Conservation (phyloP, 2,797 vertebrate genomes). For the Schizopygopsis pylzovi region DNA sequence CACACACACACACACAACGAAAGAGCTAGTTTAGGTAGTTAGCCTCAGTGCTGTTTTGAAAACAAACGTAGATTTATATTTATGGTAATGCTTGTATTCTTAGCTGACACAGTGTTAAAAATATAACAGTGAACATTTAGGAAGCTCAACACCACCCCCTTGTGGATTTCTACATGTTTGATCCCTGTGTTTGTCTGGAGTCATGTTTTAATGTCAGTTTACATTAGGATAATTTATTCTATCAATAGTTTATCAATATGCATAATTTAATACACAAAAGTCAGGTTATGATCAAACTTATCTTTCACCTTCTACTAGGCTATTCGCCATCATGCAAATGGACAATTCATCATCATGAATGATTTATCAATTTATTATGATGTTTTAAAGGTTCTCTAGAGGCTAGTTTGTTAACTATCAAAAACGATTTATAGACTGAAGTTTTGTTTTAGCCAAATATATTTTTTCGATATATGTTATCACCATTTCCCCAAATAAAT, state of each 20-base stretch:
- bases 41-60: constrained; percentile 59
- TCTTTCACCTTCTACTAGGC: background rate
- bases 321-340: background rate
- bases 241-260: constrained; percentile 34
- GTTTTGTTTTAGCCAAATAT: constrained; percentile 26
- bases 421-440: background rate
- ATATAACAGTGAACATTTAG: constrained; percentile 61
- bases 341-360: background rate
- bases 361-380: background rate
- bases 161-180: constrained; percentile 80
- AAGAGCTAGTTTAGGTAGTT: constrained; percentile 53
- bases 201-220: constrained; percentile 56
- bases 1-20: background rate
- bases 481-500: constrained; percentile 51
- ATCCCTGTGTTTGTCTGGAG: constrained; percentile 65
- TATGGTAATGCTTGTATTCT: constrained; percentile 55
- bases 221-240: constrained; percentile 31
- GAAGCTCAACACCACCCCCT: constrained; percentile 92
- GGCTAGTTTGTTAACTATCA: constrained; percentile 30
- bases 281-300: background rate
- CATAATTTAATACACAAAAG: background rate
- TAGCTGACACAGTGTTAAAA: constrained; percentile 58
- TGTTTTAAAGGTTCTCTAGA: background rate
- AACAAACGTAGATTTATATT: constrained; percentile 55
- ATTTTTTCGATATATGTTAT: constrained; percentile 56